Evolutionary conservation across 2,113 vertebrate species (phyloP).

Genomic region (Nothoprocta perdicaria): DNA sequence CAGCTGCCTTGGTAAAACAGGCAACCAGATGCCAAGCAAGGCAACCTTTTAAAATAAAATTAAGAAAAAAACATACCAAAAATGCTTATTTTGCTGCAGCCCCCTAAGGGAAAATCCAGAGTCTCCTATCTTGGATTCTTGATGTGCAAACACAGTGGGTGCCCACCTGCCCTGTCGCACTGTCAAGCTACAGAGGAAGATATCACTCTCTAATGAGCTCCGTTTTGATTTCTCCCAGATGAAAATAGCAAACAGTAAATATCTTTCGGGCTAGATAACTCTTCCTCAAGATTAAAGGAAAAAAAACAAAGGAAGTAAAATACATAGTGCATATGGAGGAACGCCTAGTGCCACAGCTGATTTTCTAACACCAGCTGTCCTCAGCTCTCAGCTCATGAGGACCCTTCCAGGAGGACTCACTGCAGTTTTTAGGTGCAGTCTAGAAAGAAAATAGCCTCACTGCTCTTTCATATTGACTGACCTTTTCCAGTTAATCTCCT

Average conservation of each 20-base stretch:
- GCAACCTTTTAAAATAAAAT: background rate
- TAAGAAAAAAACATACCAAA: background rate
- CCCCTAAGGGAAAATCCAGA: conserved; percentile 56
- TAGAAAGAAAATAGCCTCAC: background rate
- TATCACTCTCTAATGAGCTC: conserved; percentile 28
- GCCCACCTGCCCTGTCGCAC: background rate
- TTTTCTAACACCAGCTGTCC: background rate
- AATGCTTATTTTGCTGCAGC: conserved; percentile 54
- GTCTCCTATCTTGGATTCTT: conserved; percentile 45
- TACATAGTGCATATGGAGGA: background rate
- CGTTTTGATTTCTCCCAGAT: conserved; percentile 10
- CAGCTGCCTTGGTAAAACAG: conserved; percentile 52
- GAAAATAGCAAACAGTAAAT: background rate
- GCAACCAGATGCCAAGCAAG: conserved; percentile 14
- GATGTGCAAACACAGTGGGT: conserved; percentile 44
- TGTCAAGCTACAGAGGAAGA: conserved; percentile 10
- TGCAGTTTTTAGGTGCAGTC: background rate
- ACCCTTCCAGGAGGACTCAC: background rate
- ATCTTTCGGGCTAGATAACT: background rate
- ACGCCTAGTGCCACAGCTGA: accelerated
- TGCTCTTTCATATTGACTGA: background rate
- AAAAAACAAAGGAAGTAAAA: background rate
- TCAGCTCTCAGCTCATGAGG: background rate
- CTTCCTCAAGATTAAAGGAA: background rate
- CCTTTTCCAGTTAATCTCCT: background rate